Conservation (phyloP, 2,113 vertebrate species). For the Boulengeromyrus knoepffleri region DNA sequence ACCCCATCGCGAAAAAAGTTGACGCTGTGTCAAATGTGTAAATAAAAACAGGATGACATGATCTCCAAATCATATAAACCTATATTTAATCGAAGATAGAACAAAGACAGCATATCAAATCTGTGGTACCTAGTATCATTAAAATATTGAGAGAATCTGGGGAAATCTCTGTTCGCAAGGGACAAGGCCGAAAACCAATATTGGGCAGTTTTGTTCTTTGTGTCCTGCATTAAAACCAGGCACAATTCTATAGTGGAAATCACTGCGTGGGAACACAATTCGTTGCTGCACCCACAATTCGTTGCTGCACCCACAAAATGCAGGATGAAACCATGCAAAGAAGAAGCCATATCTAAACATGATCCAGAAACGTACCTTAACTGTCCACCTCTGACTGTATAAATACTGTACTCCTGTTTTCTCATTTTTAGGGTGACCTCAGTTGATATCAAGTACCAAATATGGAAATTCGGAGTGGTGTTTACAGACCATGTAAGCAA, state of each 20-base stretch:
- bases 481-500: slow-evolving; percentile 83
- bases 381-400: background rate
- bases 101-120: background rate
- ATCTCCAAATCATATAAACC: background rate
- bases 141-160: background rate
- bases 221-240: background rate
- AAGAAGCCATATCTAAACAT: background rate
- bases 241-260: background rate
- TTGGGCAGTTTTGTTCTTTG: background rate
- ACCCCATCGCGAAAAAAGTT: background rate
- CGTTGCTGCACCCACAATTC: background rate
- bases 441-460: slow-evolving; percentile 83
- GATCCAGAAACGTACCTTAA: background rate
- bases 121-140: background rate
- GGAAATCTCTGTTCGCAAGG: background rate
- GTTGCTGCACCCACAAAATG: background rate
- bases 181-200: background rate
- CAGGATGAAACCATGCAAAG: background rate
- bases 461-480: slow-evolving; percentile 92
- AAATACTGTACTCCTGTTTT: background rate
- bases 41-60: background rate
- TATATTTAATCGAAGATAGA: background rate
- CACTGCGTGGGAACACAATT: background rate
- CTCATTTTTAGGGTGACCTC: slow-evolving; percentile 62
- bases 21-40: background rate